Percentiles rank a stretch among this genome's conserved stretches.
These are phyloP conservation scores for Colistium nudipinnis DNA, from an alignment of 2,113 vertebrate species.

Conservation along the genomic window DNA sequence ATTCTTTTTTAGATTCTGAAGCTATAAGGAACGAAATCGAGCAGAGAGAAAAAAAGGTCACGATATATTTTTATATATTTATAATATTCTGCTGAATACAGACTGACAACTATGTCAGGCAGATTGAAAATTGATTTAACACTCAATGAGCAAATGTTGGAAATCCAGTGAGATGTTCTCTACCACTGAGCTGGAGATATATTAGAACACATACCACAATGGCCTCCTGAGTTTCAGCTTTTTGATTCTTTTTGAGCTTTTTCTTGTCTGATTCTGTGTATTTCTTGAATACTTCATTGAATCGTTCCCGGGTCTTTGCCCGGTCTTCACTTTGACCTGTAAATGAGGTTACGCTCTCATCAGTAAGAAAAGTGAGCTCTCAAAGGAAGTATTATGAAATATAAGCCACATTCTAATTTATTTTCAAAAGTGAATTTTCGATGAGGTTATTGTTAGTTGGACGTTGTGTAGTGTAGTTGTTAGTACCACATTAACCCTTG, in stretches of 20 bases:
- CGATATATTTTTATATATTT: background rate
- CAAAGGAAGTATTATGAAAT: no score
- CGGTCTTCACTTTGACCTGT: conserved; percentile 90
- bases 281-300: conserved; percentile 89
- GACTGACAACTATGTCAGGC: no score
- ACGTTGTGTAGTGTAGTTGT: no score
- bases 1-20: conserved; percentile 84
- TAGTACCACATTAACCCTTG: no score
- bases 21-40: conserved; percentile 73
- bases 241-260: conserved; percentile 82
- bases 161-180: background rate
- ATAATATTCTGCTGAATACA: no score
- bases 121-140: no score
- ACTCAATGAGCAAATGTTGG: background rate
- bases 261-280: conserved; percentile 82
- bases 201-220: conserved; percentile 81
- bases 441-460: no score
- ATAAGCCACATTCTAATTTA: no score
- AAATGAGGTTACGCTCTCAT: conserved; percentile 7
- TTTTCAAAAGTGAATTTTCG: no score
- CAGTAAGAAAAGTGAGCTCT: background rate
- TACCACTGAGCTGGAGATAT: background rate
- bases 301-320: conserved; percentile 87
- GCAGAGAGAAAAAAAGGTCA: background rate
- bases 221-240: conserved; percentile 75